A percentile compares a stretch with the other conserved stretches of the same genome.
These are phyloP conservation scores for Thalassophryne amazonica DNA, from an alignment of 2,797 vertebrate genomes.

Conservation along the genomic window DNA sequence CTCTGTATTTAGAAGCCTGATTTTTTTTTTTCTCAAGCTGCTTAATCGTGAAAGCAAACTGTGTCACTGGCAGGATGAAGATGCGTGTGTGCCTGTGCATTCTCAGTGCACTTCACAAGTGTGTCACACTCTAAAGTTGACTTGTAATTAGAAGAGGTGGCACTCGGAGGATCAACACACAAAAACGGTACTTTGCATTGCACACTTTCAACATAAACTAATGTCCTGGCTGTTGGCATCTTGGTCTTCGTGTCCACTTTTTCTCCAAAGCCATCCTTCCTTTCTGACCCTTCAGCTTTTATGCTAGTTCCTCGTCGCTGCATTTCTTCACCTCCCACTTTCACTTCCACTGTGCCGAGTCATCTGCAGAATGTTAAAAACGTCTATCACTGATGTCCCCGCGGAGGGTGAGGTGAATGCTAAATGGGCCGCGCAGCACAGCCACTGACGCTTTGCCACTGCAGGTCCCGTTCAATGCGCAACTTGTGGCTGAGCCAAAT, in stretches of 20 bases:
- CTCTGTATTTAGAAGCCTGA: no score
- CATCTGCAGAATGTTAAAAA: constrained; percentile 60
- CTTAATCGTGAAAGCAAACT: constrained; percentile 18
- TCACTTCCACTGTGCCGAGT: constrained; percentile 14
- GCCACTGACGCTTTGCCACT: constrained; percentile 6
- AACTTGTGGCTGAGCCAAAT: constrained; percentile 1
- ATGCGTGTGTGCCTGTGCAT: constrained; percentile 26
- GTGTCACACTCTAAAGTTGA: constrained; percentile 17
- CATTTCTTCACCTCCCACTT: constrained; percentile 4
- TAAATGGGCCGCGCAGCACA: constrained; percentile 33
- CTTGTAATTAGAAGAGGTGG: constrained; percentile 17
- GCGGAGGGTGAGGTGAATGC: constrained; percentile 59
- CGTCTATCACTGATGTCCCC: constrained; percentile 58
- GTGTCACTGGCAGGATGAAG: constrained; percentile 17
- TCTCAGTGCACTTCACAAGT: constrained; percentile 1
- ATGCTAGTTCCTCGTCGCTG: constrained; percentile 37
- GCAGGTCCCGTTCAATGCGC: constrained; percentile 8
- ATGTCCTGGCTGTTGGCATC: constrained; percentile 7
- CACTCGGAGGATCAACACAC: not conserved
- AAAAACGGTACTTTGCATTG: not conserved
- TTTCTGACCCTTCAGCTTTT: constrained; percentile 10
- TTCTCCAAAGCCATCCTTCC: constrained; percentile 7
- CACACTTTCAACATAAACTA: constrained; percentile 21
- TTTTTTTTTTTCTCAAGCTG: no score
- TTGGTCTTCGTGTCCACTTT: not conserved